Base-by-base conservation (phyloP, 2,113 vertebrate species). In the Oryzias javanicus region DNA sequence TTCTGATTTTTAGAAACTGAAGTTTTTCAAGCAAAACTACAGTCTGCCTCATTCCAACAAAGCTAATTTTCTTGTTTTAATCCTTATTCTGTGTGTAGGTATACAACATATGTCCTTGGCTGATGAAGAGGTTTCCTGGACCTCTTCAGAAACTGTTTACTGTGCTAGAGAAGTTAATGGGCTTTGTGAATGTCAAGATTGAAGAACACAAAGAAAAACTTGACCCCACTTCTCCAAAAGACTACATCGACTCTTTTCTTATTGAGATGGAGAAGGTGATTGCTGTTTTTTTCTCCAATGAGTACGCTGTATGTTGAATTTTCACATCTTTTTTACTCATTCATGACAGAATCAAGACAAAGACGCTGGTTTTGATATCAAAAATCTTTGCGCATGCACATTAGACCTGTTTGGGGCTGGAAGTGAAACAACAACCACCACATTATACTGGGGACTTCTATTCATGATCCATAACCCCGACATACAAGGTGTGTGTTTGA, bases 161-260 rank as follows among this genome's bases (percentile, higher is more conserved):
- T 25, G 47, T 86, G 16, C 49, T 52, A 12, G 6, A 2, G 0
- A 4, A 29, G 0, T 0, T 94, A 10, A 59, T 74, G 6, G 24
- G 12, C 0, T 94, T 91, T 7, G 5, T 91, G 3, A 10, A n/a
- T 15, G 19, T 13, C 0, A 71, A 67, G 18, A 74, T 93, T 19
- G 19, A 81, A 4, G 88, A 90, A 22, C 94, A 96, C 88, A 90
- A 46, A 72, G 86, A 66, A 42, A 85, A 89, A 5, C 70, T 87
- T 62, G 91, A 94, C 58, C 87, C 91, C 4, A 86, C 70, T 0
- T 87, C 90, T 40, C 73, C 86, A 4, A 88, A 89, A 71, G 94
- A 96, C 67, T 93, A 91, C 78, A 94, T 94, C 0, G 93, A 94
- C 67, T 88, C 89, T 66, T 95, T 93, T 67, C 89, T 96, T 22